A percentile compares a stretch with the other conserved stretches of the same genome.
Conservation (phyloP, 2,113 vertebrate species). For the Stigmatopora argus region DNA sequence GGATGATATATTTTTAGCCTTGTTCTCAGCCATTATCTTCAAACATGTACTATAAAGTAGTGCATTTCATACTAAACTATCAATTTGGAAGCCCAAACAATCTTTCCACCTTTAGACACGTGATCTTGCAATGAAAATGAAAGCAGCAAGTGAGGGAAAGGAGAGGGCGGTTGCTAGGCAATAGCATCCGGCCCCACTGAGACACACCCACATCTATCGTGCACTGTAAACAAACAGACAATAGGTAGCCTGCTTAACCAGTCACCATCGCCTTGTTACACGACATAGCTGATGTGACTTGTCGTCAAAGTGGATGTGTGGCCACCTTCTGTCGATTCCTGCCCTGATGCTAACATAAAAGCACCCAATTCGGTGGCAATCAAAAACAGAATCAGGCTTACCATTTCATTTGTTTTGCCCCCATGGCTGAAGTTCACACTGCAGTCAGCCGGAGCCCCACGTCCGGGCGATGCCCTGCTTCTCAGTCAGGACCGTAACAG, state of each 20-base stretch:
- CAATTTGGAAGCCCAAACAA: no score
- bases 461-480: conserved; percentile 62
- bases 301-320: neutral
- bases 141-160: conserved; percentile 16
- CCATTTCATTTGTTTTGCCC: conserved; percentile 78
- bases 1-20: no score
- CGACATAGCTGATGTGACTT: neutral
- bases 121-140: conserved; percentile 3
- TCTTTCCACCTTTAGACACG: neutral
- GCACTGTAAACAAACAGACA: conserved; percentile 49
- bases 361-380: conserved; percentile 4
- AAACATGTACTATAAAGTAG: no score
- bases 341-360: conserved; percentile 12
- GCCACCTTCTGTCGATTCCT: neutral
- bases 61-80: no score
- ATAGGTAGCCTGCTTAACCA: conserved; percentile 24
- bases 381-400: conserved; percentile 46
- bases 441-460: conserved; percentile 40
- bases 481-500: conserved; percentile 64
- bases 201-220: conserved; percentile 63
- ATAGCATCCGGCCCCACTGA: conserved; percentile 43
- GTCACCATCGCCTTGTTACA: conserved; percentile 1
- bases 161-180: conserved; percentile 53
- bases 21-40: no score
- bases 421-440: conserved; percentile 59